phyloP scores from a whole-genome alignment of 2,797 vertebrate genomes.

The Euphonia xanthogaster region DNA sequence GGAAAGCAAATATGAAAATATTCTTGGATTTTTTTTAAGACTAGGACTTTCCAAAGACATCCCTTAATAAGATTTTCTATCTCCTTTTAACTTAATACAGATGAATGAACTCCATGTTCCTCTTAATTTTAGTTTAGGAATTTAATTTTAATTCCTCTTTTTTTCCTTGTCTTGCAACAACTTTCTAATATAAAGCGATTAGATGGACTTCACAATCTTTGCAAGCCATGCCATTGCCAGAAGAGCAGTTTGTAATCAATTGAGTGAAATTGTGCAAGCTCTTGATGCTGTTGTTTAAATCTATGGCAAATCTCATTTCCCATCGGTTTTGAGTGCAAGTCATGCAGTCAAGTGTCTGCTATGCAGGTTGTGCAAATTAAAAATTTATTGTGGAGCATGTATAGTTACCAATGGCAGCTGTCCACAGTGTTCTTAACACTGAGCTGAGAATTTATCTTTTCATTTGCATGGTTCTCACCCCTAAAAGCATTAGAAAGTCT shows the following conservation, averaged over 20 bases:
- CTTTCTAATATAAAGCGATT: neutral
- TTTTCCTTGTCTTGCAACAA: neutral
- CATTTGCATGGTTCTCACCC: slow-evolving; percentile 9
- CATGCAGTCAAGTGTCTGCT: neutral
- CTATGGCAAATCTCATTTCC: neutral
- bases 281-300: neutral
- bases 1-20: neutral
- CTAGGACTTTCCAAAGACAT: neutral
- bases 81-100: neutral
- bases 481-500: neutral
- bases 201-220: neutral
- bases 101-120: neutral
- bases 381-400: neutral
- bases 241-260: neutral
- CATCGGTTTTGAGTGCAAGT: neutral
- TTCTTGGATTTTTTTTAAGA: neutral
- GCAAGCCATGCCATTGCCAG: neutral
- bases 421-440: neutral
- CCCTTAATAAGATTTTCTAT: neutral
- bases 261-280: neutral
- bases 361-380: neutral
- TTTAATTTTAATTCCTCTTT: neutral
- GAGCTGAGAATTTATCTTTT: slow-evolving; percentile 6
- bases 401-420: neutral
- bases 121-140: neutral